Percentiles rank a stretch among this genome's conserved stretches.
Evolutionary conservation across 2,888 invertebrate species (phyloP).

Genomic region (Hartigia nigra): DNA sequence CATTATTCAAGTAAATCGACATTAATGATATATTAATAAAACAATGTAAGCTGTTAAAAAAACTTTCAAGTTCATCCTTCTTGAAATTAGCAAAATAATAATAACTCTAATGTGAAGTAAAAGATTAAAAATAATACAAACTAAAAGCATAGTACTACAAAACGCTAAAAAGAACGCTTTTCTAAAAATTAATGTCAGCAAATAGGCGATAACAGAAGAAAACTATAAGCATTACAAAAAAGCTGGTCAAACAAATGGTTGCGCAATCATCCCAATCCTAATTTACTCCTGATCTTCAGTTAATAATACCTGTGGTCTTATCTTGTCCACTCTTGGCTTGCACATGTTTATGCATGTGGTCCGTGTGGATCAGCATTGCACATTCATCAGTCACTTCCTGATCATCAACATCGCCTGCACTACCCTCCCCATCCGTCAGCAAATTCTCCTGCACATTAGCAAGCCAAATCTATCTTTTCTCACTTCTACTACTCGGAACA

Average conservation of each 20-base stretch:
- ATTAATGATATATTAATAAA: neutral
- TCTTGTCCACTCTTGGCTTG: constrained; percentile 56
- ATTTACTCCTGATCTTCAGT: constrained; percentile 15
- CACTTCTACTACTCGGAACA: neutral
- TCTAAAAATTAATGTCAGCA: neutral
- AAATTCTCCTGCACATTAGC: constrained; percentile 66
- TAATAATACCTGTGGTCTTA: constrained; percentile 53
- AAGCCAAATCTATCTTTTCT: constrained; percentile 1
- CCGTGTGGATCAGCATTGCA: constrained; percentile 74
- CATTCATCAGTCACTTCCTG: constrained; percentile 79
- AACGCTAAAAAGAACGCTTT: neutral
- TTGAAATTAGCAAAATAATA: neutral
- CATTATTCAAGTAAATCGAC: neutral
- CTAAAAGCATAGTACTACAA: neutral
- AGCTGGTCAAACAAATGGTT: neutral
- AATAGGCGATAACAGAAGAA: neutral
- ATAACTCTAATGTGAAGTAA: neutral
- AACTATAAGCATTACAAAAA: neutral
- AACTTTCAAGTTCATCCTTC: neutral
- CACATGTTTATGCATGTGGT: constrained; percentile 58
- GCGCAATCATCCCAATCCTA: neutral
- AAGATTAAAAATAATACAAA: neutral
- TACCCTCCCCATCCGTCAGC: constrained; percentile 72
- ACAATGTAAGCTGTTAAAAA: neutral
- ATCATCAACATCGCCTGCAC: constrained; percentile 70